Evolutionary conservation across 2,113 vertebrate species (phyloP).

Genomic region (Limnothrissa miodon): DNA sequence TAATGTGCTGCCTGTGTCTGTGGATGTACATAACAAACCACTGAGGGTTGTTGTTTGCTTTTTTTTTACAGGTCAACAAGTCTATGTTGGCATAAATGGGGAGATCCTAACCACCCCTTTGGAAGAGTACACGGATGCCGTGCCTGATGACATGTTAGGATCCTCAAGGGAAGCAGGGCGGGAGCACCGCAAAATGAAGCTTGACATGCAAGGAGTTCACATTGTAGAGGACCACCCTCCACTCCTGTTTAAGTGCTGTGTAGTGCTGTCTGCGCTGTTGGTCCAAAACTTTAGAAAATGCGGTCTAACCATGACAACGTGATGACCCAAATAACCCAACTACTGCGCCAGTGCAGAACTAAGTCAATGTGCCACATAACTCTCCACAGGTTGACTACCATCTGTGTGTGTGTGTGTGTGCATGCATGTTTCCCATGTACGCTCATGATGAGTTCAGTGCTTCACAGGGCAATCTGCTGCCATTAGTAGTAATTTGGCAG

Average conservation of each 20-base stretch:
- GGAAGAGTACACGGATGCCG: background rate
- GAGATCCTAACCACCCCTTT: background rate
- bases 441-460: background rate
- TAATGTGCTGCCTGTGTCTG: background rate
- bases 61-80: slow-evolving; percentile 1
- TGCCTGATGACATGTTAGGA: background rate
- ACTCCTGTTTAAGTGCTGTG: background rate
- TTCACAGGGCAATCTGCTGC: background rate
- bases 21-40: background rate
- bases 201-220: background rate
- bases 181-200: background rate
- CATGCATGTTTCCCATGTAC: background rate
- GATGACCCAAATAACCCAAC: background rate
- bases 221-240: background rate
- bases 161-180: background rate
- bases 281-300: background rate
- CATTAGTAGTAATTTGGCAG: background rate
- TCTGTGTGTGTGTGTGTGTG: background rate
- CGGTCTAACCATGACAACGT: background rate
- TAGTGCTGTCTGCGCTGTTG: no score
- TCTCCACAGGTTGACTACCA: background rate
- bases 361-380: background rate
- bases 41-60: background rate
- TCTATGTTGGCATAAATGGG: background rate
- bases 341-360: background rate